Percentiles rank a stretch among this genome's conserved stretches.
phyloP scores from a whole-genome alignment of 2,113 vertebrate species.

The Xiphorhynchus elegans region DNA sequence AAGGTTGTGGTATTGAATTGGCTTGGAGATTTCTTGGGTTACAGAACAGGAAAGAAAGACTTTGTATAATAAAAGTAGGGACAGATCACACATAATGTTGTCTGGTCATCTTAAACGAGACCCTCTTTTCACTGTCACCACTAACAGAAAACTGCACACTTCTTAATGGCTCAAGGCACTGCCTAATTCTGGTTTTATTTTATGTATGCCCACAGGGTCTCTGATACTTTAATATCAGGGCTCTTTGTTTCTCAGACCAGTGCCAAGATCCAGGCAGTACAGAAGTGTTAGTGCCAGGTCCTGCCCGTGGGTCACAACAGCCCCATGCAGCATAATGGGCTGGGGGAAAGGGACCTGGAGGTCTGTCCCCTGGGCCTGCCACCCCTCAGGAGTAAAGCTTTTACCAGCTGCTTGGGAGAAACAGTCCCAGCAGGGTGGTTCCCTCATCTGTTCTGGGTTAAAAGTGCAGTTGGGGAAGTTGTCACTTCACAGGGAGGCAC shows the following conservation, averaged over 20 bases:
- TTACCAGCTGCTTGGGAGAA: not conserved
- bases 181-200: not conserved
- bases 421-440: not conserved
- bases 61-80: not conserved
- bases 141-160: not conserved
- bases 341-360: fast-evolving
- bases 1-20: not conserved
- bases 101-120: not conserved
- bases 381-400: not conserved
- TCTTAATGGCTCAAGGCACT: not conserved
- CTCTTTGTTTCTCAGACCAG: not conserved
- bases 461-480: not conserved
- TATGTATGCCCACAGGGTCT: not conserved
- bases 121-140: not conserved
- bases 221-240: not conserved
- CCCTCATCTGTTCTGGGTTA: not conserved
- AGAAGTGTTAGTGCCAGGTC: not conserved
- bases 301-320: not conserved
- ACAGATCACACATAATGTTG: not conserved
- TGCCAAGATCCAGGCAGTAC: not conserved
- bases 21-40: not conserved
- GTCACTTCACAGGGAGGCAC: not conserved
- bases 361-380: not conserved
- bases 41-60: not conserved
- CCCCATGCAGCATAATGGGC: too few relatives aligned